These are phyloP conservation scores for Panthera tigris DNA, from an alignment of 2,113 vertebrate species.

Conservation along the genomic window DNA sequence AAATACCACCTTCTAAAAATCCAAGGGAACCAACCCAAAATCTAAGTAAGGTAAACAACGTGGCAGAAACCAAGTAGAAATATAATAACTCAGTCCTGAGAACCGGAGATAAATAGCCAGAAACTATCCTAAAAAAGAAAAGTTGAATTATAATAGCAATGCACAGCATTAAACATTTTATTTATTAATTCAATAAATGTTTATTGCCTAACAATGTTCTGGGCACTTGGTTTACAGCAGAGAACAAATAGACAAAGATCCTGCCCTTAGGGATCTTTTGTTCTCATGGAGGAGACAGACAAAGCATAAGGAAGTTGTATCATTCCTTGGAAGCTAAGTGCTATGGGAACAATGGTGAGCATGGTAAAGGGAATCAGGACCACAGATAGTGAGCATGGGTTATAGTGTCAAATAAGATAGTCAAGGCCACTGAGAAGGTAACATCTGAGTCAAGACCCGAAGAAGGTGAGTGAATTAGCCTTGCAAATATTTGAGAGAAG, in stretches of 20 bases:
- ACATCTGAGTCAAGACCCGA: not conserved
- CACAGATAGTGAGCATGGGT: not conserved
- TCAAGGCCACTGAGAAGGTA: not conserved
- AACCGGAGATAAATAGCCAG: not conserved
- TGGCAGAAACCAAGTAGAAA: not conserved
- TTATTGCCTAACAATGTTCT: not conserved
- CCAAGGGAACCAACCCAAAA: not conserved
- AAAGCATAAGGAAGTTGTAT: not conserved
- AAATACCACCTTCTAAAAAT: slow-evolving; percentile 24
- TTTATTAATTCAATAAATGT: not conserved
- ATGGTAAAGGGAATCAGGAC: not conserved
- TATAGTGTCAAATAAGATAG: not conserved
- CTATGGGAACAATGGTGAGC: not conserved
- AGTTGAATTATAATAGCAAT: not conserved
- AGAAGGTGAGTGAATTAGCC: not conserved
- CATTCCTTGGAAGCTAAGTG: not conserved
- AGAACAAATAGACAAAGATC: not conserved
- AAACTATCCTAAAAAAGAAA: not conserved
- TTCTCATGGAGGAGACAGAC: not conserved
- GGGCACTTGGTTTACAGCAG: not conserved
- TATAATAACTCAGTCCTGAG: not conserved
- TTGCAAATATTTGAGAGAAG: not conserved
- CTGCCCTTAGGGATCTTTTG: not conserved
- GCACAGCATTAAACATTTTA: not conserved
- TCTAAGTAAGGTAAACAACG: not conserved